Conservation (phyloP, 1,140 invertebrate genomes). For the Micrasema minimum region DNA sequence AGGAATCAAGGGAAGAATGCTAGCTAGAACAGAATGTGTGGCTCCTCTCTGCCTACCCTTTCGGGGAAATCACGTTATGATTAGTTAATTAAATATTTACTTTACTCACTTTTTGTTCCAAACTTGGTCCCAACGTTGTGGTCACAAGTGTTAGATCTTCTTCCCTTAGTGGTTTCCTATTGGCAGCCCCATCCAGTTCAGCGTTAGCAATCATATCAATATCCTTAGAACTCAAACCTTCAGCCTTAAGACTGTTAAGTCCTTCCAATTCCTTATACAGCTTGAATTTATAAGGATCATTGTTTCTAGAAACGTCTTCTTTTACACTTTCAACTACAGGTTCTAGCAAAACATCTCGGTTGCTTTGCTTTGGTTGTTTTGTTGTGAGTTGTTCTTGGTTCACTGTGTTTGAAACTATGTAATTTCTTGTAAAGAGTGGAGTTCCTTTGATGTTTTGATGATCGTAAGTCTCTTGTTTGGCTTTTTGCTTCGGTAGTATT, state of each 20-base stretch:
- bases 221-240: conserved; percentile 63
- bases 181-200: conserved; percentile 55
- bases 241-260: conserved; percentile 61
- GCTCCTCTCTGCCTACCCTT: no score
- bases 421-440: conserved; percentile 40
- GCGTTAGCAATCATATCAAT: conserved; percentile 62
- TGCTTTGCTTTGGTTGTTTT: conserved; percentile 7
- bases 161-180: conserved; percentile 48
- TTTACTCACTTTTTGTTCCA: conserved; percentile 62
- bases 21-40: no score
- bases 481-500: background rate
- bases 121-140: conserved; percentile 64
- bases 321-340: conserved; percentile 43
- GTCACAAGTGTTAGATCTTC: conserved; percentile 54
- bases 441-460: conserved; percentile 38
- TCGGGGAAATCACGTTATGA: no score
- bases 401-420: conserved; percentile 5
- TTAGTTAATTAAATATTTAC: no score
- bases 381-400: conserved; percentile 22
- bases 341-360: conserved; percentile 34
- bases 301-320: conserved; percentile 52
- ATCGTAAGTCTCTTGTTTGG: conserved; percentile 1
- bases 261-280: conserved; percentile 61
- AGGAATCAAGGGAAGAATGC: no score
- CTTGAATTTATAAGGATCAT: conserved; percentile 60